phyloP scores from a whole-genome alignment of 1,140 invertebrate genomes.

The Heliconius hewitsoni region DNA sequence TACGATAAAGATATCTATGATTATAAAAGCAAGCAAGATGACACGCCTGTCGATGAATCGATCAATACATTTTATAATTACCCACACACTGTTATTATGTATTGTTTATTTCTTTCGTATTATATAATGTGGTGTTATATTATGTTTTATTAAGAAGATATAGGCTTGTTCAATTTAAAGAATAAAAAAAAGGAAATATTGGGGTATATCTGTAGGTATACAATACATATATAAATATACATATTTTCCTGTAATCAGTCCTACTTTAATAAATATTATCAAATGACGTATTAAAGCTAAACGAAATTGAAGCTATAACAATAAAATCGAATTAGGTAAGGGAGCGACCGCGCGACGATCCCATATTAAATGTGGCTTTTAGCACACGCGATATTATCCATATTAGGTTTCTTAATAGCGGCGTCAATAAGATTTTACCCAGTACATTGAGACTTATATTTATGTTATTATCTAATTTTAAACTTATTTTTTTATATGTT shows the following conservation, averaged over 20 bases:
- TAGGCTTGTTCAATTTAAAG: background rate
- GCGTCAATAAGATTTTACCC: background rate
- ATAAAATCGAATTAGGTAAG: background rate
- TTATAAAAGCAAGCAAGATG: background rate
- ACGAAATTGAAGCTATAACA: conserved; percentile 3
- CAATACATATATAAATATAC: background rate
- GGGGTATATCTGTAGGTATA: background rate
- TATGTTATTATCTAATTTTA: background rate
- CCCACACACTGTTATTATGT: background rate
- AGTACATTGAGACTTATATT: background rate
- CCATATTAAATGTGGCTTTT: conserved; percentile 6
- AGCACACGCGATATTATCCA: background rate
- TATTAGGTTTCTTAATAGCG: background rate
- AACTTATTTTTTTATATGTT: background rate
- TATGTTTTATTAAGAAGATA: too few relatives aligned
- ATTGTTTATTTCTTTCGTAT: background rate
- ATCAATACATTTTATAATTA: conserved; percentile 35
- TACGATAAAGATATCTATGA: background rate
- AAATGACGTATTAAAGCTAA: background rate
- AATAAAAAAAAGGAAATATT: background rate
- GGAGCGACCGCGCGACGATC: background rate
- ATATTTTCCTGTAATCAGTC: background rate
- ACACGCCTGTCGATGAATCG: background rate
- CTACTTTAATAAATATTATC: background rate
- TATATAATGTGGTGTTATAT: background rate